Base-by-base conservation (phyloP, 2,113 vertebrate species). In the Antennarius striatus region DNA sequence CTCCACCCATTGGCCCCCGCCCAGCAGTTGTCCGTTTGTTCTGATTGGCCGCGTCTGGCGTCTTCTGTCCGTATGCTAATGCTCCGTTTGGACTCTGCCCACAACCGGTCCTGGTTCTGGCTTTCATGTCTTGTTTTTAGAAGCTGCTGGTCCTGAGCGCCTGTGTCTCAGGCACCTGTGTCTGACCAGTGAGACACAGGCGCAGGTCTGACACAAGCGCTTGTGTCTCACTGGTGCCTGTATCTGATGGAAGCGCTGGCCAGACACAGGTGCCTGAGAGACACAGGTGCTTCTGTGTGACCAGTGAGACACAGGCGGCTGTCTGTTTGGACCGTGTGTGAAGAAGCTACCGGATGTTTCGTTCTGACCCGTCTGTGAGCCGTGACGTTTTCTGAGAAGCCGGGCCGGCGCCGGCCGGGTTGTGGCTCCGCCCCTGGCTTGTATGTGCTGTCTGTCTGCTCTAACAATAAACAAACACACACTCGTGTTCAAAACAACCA, bases 381-480 rank as follows among this genome's bases (percentile, higher is more conserved):
- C 22, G 22, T 22, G 22, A 22, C 22, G 22, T 22, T 36, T 36
- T 7, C 32, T 36, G 32, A 36, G 32, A 7, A 36, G 32, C 22
- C 22, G 22, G 22, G 22, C 22, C 22, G 32, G 92, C 95, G 95
- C 94, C 93, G 91, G 92, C 93, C 64, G 59, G 78, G 80, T 91
- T 91, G 91, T 95, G 32, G 32, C 32, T 7, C 32, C 32, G 32
- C 32, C 32, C 32, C 22, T 98, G 96, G 96, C 95, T 95, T 98
- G 96, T 99, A 97, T 95, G 95, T 98, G 95, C 95, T 98, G 96
- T 98, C 89, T 98, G 95, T 97, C 94, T 96, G 95, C 94, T 96
- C 95, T 94, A 99, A 22, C 22, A 22, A 99, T 98, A 98, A 98
- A 95, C 96, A 94, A 93, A 96, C 94, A 96, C 95, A 93, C 94